Evolutionary conservation across 2,113 vertebrate genomes (phyloP), one percentile per base, ranked within the genome.

Genomic region (Epinephelus moara): DNA sequence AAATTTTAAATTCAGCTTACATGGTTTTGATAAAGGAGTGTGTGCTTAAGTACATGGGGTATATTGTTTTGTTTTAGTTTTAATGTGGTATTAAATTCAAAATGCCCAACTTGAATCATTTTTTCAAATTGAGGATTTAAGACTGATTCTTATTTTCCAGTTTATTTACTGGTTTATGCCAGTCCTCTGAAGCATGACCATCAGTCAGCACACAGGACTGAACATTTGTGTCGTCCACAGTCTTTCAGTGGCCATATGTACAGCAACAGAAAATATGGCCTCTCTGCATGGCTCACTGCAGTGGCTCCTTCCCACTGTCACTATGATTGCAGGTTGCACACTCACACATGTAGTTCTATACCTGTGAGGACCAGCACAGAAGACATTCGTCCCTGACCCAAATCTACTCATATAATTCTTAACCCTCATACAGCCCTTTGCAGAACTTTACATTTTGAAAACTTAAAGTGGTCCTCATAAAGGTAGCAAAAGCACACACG

Each of bases 261-360:
- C 63, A 66, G 42, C 14, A 13, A 30, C 73, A 64, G 85, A 42
- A 83, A 86, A 81, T 64, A 71, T 79, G 86, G 83, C 59, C 59
- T 80, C 84, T 88, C 83, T 72, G 85, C 85, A 78, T 89, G 85
- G 59, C 75, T 91, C 74, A 0, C 82, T 72, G 49, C 47, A 62
- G 76, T 70, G 67, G 40, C 63, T 50, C 59, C 2, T 45, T 49
- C 77, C 78, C 59, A 69, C 70, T 77, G 83, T 74, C 83, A 55
- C 70, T 45, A 52, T 37, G 42, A 27, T 23, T 13, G 62, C 60
- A 52, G 11, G 13, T 19, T 17, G 3, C 23, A 19, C 57, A 59
- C 68, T 33, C 45, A 30, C 50, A 53, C 61, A 49, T 3, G 6
- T 9, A 56, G 0, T 8, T 45, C 25, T 60, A 18, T 18, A 27